Evolutionary conservation across 2,888 invertebrate genomes (phyloP).

Genomic region (Boloria selene): DNA sequence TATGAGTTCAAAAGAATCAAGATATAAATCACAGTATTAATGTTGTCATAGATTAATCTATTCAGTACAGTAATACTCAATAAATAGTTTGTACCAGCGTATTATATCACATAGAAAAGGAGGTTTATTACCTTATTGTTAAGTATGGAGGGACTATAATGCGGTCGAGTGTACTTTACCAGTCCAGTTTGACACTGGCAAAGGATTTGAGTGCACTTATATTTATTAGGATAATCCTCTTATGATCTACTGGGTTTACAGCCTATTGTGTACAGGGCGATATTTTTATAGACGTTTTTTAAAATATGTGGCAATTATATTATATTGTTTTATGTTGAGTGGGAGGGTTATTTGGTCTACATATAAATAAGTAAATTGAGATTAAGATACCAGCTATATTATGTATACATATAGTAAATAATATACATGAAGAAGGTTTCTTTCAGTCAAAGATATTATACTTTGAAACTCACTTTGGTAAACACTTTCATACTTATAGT

Average conservation of each 20-base stretch:
- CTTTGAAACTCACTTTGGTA: no score
- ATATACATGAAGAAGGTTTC: no score
- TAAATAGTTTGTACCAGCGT: constrained; percentile 36
- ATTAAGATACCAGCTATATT: no score
- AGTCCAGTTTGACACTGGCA: constrained; percentile 21
- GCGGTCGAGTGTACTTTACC: constrained; percentile 19
- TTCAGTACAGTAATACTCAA: constrained; percentile 35
- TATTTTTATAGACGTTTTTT: constrained; percentile 27
- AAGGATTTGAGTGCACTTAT: constrained; percentile 56
- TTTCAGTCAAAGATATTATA: no score
- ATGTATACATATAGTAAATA: no score
- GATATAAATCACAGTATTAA: constrained; percentile 42
- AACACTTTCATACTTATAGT: no score
- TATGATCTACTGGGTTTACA: constrained; percentile 48
- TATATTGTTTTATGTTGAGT: neutral
- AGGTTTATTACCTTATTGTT: neutral
- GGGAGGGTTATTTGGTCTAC: neutral
- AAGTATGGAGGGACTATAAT: constrained; percentile 24
- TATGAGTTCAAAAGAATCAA: constrained; percentile 27
- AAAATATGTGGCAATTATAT: neutral
- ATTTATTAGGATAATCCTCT: constrained; percentile 76
- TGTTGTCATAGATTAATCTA: constrained; percentile 39
- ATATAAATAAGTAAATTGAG: neutral
- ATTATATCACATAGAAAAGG: neutral
- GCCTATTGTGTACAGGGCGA: constrained; percentile 49